Base-by-base conservation (phyloP, 2,888 invertebrate species). In the Cosmia trapezina region DNA sequence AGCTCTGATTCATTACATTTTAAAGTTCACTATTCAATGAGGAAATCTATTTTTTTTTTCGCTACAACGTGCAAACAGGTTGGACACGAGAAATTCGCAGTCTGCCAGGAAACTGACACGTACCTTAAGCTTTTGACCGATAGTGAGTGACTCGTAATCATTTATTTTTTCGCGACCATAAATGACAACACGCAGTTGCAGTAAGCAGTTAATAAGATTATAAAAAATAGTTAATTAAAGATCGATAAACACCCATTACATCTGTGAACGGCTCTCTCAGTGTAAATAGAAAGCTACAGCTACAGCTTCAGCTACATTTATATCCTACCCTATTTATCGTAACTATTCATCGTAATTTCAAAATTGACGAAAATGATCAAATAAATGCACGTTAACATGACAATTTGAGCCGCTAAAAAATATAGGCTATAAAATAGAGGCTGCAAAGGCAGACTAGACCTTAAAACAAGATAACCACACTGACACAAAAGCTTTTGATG, bases 41-140 rank as follows among this genome's bases (percentile, higher is more conserved):
- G 71, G 57, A 82, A 78, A 86, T 88, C 79, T 83, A 77, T 72
- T 82, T 91, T 93, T 72, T 93, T 92, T 91, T 88, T 51, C 68
- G 82, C 71, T 75, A 81, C 81, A 88, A 83, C 73, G 87, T 86
- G 86, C 90, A 89, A 93, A 93, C 93, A 92, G 92, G 94, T 94
- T 93, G 87, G 76, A 85, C 89, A 87, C 93, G 92, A 94, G 94
- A 94, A 94, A 94, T 92, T 91, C 87, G 89, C 91, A 88, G 90
- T 88, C 89, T 88, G 88, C 83, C 89, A 86, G 92, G 93, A 93
- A 93, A 91, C 90, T 86, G 88, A 91, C 89, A 88, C 88, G 87
- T 85, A 87, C 89, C 86, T 90, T 84, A 86, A 89, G 88, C 86
- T 88, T 88, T 90, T 91, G 91, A 91, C 92, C 89, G 92, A 92